A percentile compares a stretch with the other conserved stretches of the same genome.
These are phyloP conservation scores for Petrocephalus zakoni DNA, from an alignment of 2,113 vertebrate species.

Conservation along the genomic window DNA sequence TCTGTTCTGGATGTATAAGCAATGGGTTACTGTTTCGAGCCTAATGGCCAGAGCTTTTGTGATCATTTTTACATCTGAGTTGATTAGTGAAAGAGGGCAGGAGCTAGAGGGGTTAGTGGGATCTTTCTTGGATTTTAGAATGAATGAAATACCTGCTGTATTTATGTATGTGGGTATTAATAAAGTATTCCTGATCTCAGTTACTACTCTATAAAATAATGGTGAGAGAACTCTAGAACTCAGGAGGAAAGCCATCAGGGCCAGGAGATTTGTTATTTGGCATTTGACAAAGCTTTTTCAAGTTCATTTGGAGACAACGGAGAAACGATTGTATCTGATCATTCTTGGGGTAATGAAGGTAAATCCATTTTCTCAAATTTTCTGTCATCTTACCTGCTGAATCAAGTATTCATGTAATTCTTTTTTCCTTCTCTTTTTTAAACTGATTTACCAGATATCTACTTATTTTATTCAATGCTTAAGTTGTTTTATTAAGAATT, in stretches of 20 bases:
- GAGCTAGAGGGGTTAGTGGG: neutral
- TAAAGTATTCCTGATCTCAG: neutral
- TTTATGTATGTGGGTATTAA: neutral
- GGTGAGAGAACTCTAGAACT: neutral
- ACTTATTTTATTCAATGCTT: neutral
- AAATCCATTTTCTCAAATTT: neutral
- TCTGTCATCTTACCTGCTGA: neutral
- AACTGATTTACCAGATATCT: neutral
- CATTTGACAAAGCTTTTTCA: neutral
- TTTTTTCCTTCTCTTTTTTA: neutral
- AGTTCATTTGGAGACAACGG: neutral
- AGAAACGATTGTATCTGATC: neutral
- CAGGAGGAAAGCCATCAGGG: neutral
- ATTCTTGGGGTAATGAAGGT: neutral
- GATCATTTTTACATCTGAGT: too few relatives aligned
- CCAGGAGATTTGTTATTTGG: neutral
- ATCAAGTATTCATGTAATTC: neutral
- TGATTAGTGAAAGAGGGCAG: neutral
- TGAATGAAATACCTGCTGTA: neutral
- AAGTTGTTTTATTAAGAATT: neutral
- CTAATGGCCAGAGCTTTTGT: neutral
- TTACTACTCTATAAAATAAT: neutral
- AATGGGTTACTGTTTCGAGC: neutral
- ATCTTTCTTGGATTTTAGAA: neutral
- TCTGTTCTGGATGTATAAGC: neutral